Base-by-base conservation (phyloP, 1,140 invertebrate genomes). In the Chelonus insularis region DNA sequence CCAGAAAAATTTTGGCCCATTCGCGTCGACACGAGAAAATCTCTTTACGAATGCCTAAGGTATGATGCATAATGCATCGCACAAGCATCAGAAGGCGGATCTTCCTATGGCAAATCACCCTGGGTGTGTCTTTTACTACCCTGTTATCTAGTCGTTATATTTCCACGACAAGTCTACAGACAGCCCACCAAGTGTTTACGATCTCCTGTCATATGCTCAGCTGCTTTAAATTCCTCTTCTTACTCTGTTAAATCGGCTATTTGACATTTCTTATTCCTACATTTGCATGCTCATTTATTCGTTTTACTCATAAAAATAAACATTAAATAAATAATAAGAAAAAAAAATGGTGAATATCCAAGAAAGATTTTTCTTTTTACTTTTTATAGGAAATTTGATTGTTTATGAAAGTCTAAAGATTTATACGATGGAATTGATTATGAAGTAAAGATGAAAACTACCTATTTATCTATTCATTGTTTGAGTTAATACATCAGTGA, bases 91-190 rank as follows among this genome's bases (percentile, higher is more conserved):
- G n/a, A 3, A 29, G 14, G 12, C 11, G 29, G 25, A 43, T 43
- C 37, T 51, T 36, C 23, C 21, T 36, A 54, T 41, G 37, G 58
- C 48, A 54, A 60, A 60, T 60, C 58, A 48, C 50, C 54, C 16
- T 16, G 34, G 21, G 45, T 21, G 51, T 37, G 36, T 51, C 60
- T 62, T 62, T 62, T 62, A 62, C 60, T 51, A 54, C 51, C 48
- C 58, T 62, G 52, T 56, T 62, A 62, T 62, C 52, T 55, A 47
- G 60, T 56, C 34, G 60, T 62, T 62, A 62, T 62, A 62, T 48
- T 56, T 36, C 41, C 52, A 51, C 34, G 58, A 43, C 50, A 52
- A 43, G 34, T 54, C 48, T 54, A 7, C 25, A 29, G 58, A 60
- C 58, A 60, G 29, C 45, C 20, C 29, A 52, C 48, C 50, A 36